Base-by-base conservation (phyloP, 2,113 vertebrate species). In the Speoplatyrhinus poulsoni region DNA sequence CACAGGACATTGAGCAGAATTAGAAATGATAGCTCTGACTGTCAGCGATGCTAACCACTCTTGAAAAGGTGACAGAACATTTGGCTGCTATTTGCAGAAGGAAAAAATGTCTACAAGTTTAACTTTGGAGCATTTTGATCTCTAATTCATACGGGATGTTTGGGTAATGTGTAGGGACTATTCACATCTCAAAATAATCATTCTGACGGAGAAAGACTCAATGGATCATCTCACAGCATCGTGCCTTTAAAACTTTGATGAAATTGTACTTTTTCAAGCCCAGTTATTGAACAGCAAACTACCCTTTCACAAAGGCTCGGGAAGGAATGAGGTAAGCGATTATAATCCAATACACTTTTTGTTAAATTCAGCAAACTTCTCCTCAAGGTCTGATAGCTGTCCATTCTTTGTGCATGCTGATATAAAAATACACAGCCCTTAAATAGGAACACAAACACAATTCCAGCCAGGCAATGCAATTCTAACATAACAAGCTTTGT, bases 41-140 rank as follows among this genome's bases (percentile, higher is more conserved):
- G 89, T 91, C 87, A 87, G 85, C 47, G 69, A 80, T 32, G 69
- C 85, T 92, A 92, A 92, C 82, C 80, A 19, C 82, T 89, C 75
- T 69, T 92, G 89, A 93, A 92, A 83, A 90, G 87, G 80, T 87
- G 87, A 90, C 83, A 73, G 77, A 77, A 84, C 87, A 81, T 85
- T 90, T 89, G 88, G 85, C 83, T 78, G 86, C 80, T 70, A 87
- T 92, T 89, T 87, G 81, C 83, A 77, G 53, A 62, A 72, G 64
- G 60, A 58, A 58, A 83, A 83, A 73, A 64, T 12, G 76, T 49
- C 64, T 80, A 60, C 62, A 58, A 74, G 79, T 90, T 81, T 75
- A 82, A 85, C 70, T 73, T 75, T 81, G 65, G 70, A 82, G 56
- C 75, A 83, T 86, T 91, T 85, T 83, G 83, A 87, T 85, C 77